phyloP scores from a whole-genome alignment of 2,797 vertebrate genomes.

The Sebastes matsubarae region DNA sequence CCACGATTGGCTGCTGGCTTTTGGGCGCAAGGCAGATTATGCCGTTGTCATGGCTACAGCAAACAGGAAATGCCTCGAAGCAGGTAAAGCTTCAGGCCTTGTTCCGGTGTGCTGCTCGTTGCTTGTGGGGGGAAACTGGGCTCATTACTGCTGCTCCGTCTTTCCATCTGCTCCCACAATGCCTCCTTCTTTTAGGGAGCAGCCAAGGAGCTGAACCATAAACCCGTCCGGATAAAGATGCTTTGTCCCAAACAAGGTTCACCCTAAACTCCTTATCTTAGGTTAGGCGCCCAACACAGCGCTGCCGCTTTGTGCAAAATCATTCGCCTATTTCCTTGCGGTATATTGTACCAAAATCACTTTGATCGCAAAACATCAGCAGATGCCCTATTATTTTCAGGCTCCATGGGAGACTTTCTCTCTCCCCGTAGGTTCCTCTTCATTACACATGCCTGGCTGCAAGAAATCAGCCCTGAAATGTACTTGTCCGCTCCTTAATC shows the following conservation, averaged over 20 bases:
- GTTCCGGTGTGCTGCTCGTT: slow-evolving; percentile 48
- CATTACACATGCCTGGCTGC: slow-evolving; percentile 45
- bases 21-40: slow-evolving; percentile 66
- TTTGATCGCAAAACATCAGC: slow-evolving; percentile 57
- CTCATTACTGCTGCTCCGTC: slow-evolving; percentile 53
- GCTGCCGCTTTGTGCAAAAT: slow-evolving; percentile 27
- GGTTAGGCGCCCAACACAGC: slow-evolving; percentile 32
- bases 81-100: slow-evolving; percentile 70
- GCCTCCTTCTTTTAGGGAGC: slow-evolving; percentile 39
- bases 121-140: slow-evolving; percentile 41
- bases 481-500: slow-evolving; percentile 57
- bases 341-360: slow-evolving; percentile 12
- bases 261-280: slow-evolving; percentile 40
- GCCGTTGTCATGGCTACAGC: slow-evolving; percentile 73
- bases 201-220: slow-evolving; percentile 40
- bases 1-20: slow-evolving; percentile 54
- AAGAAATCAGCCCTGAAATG: slow-evolving; percentile 38
- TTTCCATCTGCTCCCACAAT: slow-evolving; percentile 65
- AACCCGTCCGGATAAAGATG: slow-evolving; percentile 62
- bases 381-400: slow-evolving; percentile 61
- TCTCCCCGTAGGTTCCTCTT: slow-evolving; percentile 54
- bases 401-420: slow-evolving; percentile 43
- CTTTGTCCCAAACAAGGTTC: slow-evolving; percentile 65
- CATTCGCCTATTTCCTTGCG: not conserved
- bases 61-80: slow-evolving; percentile 81